Evolutionary conservation across 2,888 invertebrate species (phyloP).

Genomic region (Actias luna): DNA sequence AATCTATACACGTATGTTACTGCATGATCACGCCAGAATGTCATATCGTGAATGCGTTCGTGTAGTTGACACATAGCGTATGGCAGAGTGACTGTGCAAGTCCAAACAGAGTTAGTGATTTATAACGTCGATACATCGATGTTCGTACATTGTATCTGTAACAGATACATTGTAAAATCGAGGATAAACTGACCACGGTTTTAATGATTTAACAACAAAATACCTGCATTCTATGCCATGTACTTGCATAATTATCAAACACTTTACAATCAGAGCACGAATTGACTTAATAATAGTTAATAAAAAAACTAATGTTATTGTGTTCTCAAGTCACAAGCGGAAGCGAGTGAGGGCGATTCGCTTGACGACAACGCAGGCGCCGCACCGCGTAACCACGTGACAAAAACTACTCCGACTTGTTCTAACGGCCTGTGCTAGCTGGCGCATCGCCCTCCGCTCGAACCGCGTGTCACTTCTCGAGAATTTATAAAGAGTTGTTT

Average conservation of each 20-base stretch:
- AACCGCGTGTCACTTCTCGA: not conserved
- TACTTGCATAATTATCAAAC: not conserved
- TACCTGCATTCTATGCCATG: too few relatives aligned
- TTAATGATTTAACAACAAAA: too few relatives aligned
- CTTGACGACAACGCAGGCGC: conserved; percentile 4
- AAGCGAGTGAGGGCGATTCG: conserved; percentile 5
- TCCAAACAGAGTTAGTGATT: too few relatives aligned
- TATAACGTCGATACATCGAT: too few relatives aligned
- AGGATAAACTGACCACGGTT: too few relatives aligned
- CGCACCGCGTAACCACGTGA: conserved; percentile 25
- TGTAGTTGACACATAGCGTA: too few relatives aligned
- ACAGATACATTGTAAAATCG: too few relatives aligned
- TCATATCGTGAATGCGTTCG: too few relatives aligned
- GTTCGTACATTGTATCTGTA: too few relatives aligned
- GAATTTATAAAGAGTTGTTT: not conserved
- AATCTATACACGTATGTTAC: too few relatives aligned
- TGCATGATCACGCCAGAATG: too few relatives aligned
- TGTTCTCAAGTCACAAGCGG: conserved; percentile 7
- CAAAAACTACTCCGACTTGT: conserved; percentile 67
- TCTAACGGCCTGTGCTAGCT: conserved; percentile 59
- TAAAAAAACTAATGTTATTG: not conserved
- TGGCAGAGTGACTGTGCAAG: too few relatives aligned
- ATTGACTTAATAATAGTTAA: not conserved
- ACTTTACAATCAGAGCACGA: not conserved
- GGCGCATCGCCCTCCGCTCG: conserved; percentile 48